Base-by-base conservation (phyloP, 2,113 vertebrate species). In the Phoxinus phoxinus region DNA sequence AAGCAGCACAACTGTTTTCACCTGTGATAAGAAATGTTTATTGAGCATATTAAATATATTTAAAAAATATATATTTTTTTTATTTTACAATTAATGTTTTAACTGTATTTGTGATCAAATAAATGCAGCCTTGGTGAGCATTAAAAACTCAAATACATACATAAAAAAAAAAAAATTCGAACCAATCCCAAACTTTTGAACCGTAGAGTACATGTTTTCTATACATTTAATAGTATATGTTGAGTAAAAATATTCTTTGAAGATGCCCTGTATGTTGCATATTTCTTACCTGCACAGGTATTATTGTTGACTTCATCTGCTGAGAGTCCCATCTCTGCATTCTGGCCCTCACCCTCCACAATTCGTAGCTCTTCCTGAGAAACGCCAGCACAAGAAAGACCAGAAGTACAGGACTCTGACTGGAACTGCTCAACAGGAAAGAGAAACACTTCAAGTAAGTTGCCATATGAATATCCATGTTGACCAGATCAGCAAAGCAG, bases 251-350 rank as follows among this genome's bases (percentile, higher is more conserved):
- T 21, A 19, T 53, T 53, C 51, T 53, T 53, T 56, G 17, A 56
- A 56, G 51, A 56, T 56, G 53, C 4, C 3, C 17, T 23, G 19
- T 37, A 37, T 37, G 0, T 41, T 71, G 10, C 2, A 58, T 56
- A 15, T 77, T 56, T 48, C 86, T 91, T 86, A 97, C 96, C 96
- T 93, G 94, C 91, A 76, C 98, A 97, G 82, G 97, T 99, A 87
- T 99, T 99, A 92, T 99, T 99, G 95, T 99, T 99, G 91, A 99
- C 97, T 81, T 99, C 98, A 0, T 99, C 98, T 0, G 97, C 98
- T 0, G 97, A 97, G 0, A 97, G 96, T 0, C 94, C 95, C 1
- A 93, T 53, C 0, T 99, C 97, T 3, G 95, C 84, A 0, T 94
- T 95, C 89, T 99, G 98, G 0, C 97, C 98, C 89, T 99, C 96